Evolutionary conservation across 2,888 invertebrate species (phyloP).

Genomic region (Drosophila multiciliata): DNA sequence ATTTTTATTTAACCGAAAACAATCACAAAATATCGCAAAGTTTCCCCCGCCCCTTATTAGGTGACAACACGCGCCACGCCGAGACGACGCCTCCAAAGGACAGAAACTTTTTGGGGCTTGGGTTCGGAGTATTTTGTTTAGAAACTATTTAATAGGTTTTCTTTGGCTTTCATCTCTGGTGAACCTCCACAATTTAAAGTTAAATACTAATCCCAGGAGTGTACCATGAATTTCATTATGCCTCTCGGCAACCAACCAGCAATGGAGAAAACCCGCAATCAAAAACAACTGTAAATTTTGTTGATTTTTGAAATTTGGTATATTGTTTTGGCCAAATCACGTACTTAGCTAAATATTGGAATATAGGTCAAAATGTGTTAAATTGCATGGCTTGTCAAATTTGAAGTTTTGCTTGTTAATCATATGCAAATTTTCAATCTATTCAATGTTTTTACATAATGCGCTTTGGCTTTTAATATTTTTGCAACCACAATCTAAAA

Average conservation of each 20-base stretch:
- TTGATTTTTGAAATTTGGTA: conserved; percentile 13
- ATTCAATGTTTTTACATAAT: neutral
- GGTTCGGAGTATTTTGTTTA: conserved; percentile 51
- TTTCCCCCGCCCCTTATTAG: conserved; percentile 46
- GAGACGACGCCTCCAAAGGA: conserved; percentile 9
- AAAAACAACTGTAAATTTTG: conserved; percentile 30
- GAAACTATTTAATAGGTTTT: conserved; percentile 65
- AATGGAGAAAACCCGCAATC: conserved; percentile 40
- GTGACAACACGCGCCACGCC: conserved; percentile 49
- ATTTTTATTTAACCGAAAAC: conserved; percentile 69
- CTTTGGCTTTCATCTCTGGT: conserved; percentile 43
- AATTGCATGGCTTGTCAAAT: neutral
- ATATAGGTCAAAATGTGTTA: neutral
- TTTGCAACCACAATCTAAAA: neutral
- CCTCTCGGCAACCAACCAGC: conserved; percentile 30
- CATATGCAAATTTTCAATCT: neutral
- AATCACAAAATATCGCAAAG: conserved; percentile 67
- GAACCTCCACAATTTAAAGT: conserved; percentile 39
- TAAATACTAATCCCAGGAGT: conserved; percentile 56
- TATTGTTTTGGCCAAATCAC: conserved; percentile 5
- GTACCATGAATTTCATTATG: conserved; percentile 61
- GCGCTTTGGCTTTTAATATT: neutral
- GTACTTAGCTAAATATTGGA: conserved; percentile 9
- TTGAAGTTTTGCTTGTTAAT: neutral
- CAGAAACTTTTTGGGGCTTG: conserved; percentile 27